These are phyloP conservation scores for Plecturocebus donacophilus DNA, from an alignment of 2,113 vertebrate species.

Conservation along the genomic window DNA sequence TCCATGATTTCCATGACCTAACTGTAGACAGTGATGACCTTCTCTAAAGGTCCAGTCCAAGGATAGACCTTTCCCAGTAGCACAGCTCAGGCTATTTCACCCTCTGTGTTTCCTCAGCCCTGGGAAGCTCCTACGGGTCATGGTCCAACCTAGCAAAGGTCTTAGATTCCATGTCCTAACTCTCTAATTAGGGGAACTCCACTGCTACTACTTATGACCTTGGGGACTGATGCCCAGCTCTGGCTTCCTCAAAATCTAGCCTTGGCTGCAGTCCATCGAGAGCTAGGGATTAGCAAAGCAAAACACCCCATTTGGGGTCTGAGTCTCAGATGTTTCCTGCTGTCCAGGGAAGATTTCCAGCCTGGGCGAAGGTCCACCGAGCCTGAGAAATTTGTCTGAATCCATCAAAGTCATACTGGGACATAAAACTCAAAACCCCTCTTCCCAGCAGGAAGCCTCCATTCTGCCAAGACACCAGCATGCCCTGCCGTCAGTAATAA, in stretches of 20 bases:
- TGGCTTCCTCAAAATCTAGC: slow-evolving; percentile 5
- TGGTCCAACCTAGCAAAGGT: neutral
- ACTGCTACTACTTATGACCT: neutral
- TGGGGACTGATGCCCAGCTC: neutral
- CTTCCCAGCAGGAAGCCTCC: slow-evolving; percentile 55
- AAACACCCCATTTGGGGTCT: slow-evolving; percentile 55
- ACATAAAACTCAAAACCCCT: slow-evolving; percentile 72
- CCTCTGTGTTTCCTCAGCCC: neutral
- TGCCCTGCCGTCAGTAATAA: slow-evolving; percentile 70
- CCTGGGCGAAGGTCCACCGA: slow-evolving; percentile 64
- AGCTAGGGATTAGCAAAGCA: slow-evolving; percentile 55
- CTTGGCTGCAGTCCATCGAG: neutral
- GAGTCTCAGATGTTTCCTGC: slow-evolving; percentile 73
- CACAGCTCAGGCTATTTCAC: neutral
- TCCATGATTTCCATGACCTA: neutral
- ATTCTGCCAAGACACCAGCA: slow-evolving; percentile 70
- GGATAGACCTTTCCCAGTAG: neutral
- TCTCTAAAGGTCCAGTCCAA: neutral
- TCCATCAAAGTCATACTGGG: slow-evolving; percentile 73
- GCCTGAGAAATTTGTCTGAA: slow-evolving; percentile 75
- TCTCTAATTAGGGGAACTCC: neutral
- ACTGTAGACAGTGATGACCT: neutral
- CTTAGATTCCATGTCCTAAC: neutral
- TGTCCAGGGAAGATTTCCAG: slow-evolving; percentile 70
- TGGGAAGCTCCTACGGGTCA: neutral